Base-by-base conservation (phyloP, 2,113 vertebrate species). In the Nothocercus nigrocapillus region DNA sequence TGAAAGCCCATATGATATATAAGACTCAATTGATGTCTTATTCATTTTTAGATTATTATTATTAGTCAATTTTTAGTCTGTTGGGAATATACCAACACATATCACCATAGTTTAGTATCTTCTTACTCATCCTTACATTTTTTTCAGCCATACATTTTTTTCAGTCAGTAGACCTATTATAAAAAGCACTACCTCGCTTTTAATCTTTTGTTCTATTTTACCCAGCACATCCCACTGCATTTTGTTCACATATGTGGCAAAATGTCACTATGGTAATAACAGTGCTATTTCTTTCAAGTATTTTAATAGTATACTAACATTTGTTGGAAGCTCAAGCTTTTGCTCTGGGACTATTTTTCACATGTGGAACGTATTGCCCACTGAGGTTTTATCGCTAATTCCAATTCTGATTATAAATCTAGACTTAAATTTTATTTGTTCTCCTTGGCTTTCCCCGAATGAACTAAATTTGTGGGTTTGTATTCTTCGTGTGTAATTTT, bases 221-320 rank as follows among this genome's bases (percentile, higher is more conserved):
- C 85, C 22, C 76, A 89, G 63, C 40, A 78, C 81, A 94, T 66
- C 94, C 88, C 85, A 88, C 85, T 45, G 74, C 63, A 77, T 96
- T 96, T 97, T 96, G 80, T 92, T 94, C 94, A 97, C 74, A 4
- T 82, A 79, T 79, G 86, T 94, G 49, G 58, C 66, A 90, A 59
- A 95, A 95, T 95, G 83, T 96, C 90, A 94, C 90, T 82, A 88
- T 89, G 88, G 83, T 66, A 92, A 94, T 94, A 96, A 73, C 53
- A 59, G 70, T 95, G 85, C 82, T 93, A 64, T 83, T 95, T 96
- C 91, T 93, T 86, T 90, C 82, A 76, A 44, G 63, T 82, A 14
- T 86, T 94, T 86, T 83, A 95, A 89, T 77, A 47, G 67, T 76
- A 83, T 66, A 67, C 47, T 85, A 86, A 93, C 64, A 56, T 93